These are phyloP conservation scores for Ischnus inquisitorius DNA, from an alignment of 2,888 invertebrate species.

Conservation along the genomic window DNA sequence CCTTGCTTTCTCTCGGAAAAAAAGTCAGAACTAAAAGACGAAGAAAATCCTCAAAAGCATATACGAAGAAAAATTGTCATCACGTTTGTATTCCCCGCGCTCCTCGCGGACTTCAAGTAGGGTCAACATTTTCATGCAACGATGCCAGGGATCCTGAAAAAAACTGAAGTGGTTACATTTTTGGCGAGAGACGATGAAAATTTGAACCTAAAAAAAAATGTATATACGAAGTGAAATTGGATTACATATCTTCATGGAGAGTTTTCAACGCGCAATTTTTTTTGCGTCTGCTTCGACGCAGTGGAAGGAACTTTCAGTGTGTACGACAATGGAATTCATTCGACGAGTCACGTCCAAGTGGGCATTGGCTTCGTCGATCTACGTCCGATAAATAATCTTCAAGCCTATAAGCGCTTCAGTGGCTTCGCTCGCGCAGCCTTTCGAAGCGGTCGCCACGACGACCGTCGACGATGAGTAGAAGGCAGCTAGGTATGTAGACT, in stretches of 20 bases:
- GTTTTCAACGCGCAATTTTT: background rate
- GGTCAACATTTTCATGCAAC: conserved; percentile 2
- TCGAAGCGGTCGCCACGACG: conserved; percentile 5
- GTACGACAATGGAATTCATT: conserved; percentile 36
- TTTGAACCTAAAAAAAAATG: background rate
- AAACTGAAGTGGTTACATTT: background rate
- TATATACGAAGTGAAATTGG: background rate
- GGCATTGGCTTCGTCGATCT: conserved; percentile 45
- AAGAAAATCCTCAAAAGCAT: too few relatives aligned
- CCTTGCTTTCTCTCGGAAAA: background rate
- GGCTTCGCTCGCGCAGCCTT: background rate
- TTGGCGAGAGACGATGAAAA: background rate
- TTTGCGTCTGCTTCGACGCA: background rate
- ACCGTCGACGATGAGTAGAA: conserved; percentile 3
- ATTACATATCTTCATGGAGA: background rate
- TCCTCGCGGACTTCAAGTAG: background rate
- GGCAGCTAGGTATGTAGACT: background rate
- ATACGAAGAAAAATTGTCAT: too few relatives aligned
- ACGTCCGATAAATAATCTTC: conserved; percentile 51
- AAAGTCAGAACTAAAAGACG: background rate
- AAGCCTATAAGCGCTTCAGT: conserved; percentile 1
- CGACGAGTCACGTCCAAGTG: conserved; percentile 49
- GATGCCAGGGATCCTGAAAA: background rate
- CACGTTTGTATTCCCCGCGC: too few relatives aligned
- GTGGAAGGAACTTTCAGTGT: conserved; percentile 1